Evolutionary conservation across 2,888 invertebrate genomes (phyloP).

Genomic region (Pantelozetes paolii): DNA sequence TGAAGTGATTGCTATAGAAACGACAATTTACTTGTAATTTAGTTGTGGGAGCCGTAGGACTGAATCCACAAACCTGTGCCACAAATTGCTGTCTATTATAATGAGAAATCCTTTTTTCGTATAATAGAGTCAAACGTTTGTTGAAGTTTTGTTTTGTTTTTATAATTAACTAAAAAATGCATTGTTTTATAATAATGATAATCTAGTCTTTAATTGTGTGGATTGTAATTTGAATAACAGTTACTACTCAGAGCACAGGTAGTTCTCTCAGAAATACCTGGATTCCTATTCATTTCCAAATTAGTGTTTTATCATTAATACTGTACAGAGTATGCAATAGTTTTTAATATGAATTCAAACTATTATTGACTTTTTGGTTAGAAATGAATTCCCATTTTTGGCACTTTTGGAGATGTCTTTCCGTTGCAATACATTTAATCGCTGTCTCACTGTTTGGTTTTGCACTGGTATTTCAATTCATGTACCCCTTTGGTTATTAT

Average conservation of each 20-base stretch:
- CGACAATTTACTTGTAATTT: slow-evolving; percentile 2
- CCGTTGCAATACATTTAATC: background rate
- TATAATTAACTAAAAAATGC: background rate
- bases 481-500: slow-evolving; percentile 23
- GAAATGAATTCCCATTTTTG: slow-evolving; percentile 14
- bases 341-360: background rate
- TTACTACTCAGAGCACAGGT: too few species aligned
- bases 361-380: background rate
- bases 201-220: too few species aligned
- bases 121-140: background rate
- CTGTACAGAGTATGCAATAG: too few species aligned
- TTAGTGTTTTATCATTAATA: too few species aligned
- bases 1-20: slow-evolving; percentile 27
- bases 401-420: slow-evolving; percentile 2
- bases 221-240: too few species aligned
- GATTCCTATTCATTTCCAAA: too few species aligned
- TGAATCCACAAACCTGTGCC: background rate
- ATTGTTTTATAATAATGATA: too few species aligned
- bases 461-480: slow-evolving; percentile 9
- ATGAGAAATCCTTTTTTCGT: background rate
- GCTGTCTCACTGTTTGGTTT: slow-evolving; percentile 9
- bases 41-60: background rate
- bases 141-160: background rate
- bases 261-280: too few species aligned
- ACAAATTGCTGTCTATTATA: background rate